Evolutionary conservation across 2,797 vertebrate species (phyloP), one percentile per base, ranked within the genome.

Genomic region (Myripristis jacobus): DNA sequence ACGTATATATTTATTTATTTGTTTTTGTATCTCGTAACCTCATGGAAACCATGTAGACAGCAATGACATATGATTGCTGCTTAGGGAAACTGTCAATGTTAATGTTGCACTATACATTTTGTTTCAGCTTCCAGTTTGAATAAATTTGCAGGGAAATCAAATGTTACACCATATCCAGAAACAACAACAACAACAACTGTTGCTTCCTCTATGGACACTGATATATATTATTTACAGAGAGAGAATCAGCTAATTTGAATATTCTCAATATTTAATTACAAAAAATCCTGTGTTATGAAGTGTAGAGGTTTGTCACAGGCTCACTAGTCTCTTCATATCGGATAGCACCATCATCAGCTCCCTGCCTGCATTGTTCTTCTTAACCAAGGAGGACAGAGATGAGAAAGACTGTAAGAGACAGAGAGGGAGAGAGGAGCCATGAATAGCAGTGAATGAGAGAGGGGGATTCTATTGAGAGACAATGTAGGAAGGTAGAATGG

Each of bases 221-320:
- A 69, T 63, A 47, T 62, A 48, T 65, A 59, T 73, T 16, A 43
- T 54, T 62, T 19, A 73, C 61, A 46, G 21, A 47, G 16, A 10
- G 43, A 55, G 18, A 65, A 24, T 1, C 2, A 24, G 13, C 18
- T 77, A 53, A 80, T 80, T 83, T 25, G 52, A 16, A 36, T 52
- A 6, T 61, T 54, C 11, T 22, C 18, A 79, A 56, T 34, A 41
- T 77, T 13, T 70, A 53, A 75, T 47, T 72, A 9, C 7, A 9
- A 48, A 48, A 48, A 48, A 10, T 19, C 36, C 15, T 50, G 15
- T 9, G n/a, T 36, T 36, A 9, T 53, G 31, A 66, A 71, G 59
- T 65, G 29, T 13, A 44, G 38, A 15, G 9, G 19, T 31, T 18
- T 15, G 16, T 19, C 43, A 27, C 5, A 51, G 63, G 58, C 7